Conservation (phyloP, 2,113 vertebrate species). For the Mobula birostris region DNA sequence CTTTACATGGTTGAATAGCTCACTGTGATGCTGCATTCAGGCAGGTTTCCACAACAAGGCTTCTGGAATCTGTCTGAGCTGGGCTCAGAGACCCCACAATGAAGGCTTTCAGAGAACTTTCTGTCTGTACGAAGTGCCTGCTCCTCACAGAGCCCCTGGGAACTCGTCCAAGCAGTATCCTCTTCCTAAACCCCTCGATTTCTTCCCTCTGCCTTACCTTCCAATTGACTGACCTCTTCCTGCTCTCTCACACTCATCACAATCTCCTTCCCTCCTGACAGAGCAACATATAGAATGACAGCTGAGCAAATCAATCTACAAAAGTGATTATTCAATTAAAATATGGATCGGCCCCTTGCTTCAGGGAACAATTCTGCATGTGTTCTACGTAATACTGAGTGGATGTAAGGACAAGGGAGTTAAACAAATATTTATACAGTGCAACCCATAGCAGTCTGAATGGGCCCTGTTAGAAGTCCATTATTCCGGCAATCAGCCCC, state of each 20-base stretch:
- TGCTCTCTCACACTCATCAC: neutral
- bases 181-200: neutral
- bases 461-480: neutral
- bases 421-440: slow-evolving; percentile 33
- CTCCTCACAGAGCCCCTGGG: slow-evolving; percentile 41
- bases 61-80: slow-evolving; percentile 51
- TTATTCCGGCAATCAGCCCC: neutral
- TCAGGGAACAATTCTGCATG: neutral
- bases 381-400: neutral
- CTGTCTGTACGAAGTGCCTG: slow-evolving; percentile 42
- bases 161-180: neutral
- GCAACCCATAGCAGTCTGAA: neutral
- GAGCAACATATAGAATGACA: neutral
- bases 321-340: slow-evolving; percentile 33
- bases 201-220: neutral
- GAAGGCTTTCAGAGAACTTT: slow-evolving; percentile 53
- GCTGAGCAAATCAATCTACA: neutral
- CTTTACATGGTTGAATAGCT: slow-evolving; percentile 57
- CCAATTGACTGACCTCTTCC: too few relatives aligned
- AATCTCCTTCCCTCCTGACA: neutral
- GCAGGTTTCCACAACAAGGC: slow-evolving; percentile 56
- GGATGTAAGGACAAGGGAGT: slow-evolving; percentile 20
- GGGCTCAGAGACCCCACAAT: slow-evolving; percentile 51
- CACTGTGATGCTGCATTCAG: slow-evolving; percentile 56
- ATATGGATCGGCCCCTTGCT: neutral